phyloP scores from a whole-genome alignment of 2,797 vertebrate genomes.

The Phalanger gymnotis region DNA sequence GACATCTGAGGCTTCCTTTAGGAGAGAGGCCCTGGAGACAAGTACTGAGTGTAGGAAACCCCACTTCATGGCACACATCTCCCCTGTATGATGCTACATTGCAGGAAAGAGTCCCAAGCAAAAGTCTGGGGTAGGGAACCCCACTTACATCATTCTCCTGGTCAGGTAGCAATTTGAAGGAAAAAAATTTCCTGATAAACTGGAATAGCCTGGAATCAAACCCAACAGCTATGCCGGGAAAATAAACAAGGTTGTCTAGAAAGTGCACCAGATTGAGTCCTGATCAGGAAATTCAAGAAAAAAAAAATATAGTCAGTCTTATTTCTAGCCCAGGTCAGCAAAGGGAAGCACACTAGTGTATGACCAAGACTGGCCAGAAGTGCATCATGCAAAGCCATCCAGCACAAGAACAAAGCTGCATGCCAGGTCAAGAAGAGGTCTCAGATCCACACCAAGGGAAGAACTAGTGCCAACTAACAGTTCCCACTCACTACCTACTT shows the following conservation, averaged over 20 bases:
- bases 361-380: accelerated
- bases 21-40: neutral
- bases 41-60: neutral
- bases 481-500: neutral
- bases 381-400: neutral
- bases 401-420: neutral
- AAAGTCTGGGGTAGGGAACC: neutral
- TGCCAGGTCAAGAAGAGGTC: neutral
- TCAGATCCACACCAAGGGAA: neutral
- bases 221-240: neutral
- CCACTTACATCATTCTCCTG: neutral
- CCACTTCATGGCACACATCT: neutral
- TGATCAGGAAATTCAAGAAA: neutral
- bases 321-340: neutral
- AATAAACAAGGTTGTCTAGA: neutral
- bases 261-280: neutral
- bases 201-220: neutral
- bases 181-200: neutral
- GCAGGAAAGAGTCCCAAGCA: neutral
- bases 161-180: neutral
- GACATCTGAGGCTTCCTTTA: neutral
- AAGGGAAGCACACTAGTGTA: neutral
- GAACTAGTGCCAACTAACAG: neutral
- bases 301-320: neutral
- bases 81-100: neutral